phyloP scores from a whole-genome alignment of 2,888 invertebrate species.

The Sussaba pulchella region DNA sequence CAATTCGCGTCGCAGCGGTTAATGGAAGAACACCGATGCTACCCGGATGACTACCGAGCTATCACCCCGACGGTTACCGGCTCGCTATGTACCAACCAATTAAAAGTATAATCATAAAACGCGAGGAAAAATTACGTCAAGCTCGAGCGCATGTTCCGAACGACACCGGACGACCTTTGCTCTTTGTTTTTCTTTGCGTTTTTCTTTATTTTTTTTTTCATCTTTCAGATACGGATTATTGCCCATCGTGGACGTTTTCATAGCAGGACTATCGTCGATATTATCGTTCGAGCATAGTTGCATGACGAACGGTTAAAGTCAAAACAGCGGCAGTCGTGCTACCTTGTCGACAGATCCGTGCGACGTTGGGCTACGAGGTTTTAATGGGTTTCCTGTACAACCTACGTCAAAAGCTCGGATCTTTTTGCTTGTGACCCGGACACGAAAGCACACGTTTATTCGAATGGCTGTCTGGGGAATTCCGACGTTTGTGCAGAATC shows the following conservation, averaged over 20 bases:
- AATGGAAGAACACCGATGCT: conserved; percentile 47
- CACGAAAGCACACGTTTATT: no score
- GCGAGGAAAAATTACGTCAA: conserved; percentile 22
- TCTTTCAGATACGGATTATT: conserved; percentile 31
- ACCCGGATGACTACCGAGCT: not conserved
- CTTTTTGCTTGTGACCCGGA: no score
- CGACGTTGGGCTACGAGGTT: no score
- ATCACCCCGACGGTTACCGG: conserved; percentile 10
- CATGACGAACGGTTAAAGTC: not conserved
- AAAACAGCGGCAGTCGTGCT: no score
- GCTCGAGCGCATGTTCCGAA: conserved; percentile 30
- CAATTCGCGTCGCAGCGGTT: conserved; percentile 34
- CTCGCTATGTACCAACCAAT: conserved; percentile 59
- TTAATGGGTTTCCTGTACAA: no score
- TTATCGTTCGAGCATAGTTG: conserved; percentile 32
- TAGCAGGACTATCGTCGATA: conserved; percentile 32
- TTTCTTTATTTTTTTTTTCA: conserved; percentile 12
- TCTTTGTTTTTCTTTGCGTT: conserved; percentile 56
- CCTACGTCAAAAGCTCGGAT: no score
- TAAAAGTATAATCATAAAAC: conserved; percentile 56
- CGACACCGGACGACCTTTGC: conserved; percentile 55
- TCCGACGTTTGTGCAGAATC: no score
- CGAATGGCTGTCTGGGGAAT: no score
- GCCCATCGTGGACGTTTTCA: conserved; percentile 2
- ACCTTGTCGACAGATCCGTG: not conserved